A percentile compares a stretch with the other conserved stretches of the same genome.
These are phyloP conservation scores for Laspeyria flexula DNA, from an alignment of 2,888 invertebrate genomes.

Conservation along the genomic window DNA sequence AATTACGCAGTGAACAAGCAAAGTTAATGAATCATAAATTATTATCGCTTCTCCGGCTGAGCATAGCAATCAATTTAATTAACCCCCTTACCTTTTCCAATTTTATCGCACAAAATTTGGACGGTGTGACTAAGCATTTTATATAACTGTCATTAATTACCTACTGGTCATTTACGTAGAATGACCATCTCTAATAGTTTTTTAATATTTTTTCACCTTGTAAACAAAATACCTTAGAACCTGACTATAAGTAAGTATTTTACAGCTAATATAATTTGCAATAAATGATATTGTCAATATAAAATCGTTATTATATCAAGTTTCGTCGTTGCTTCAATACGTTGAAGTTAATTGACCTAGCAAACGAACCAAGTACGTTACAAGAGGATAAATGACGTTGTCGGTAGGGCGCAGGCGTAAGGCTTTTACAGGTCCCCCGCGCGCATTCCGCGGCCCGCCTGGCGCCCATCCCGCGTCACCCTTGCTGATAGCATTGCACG, in stretches of 20 bases:
- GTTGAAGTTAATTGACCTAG: conserved; percentile 74
- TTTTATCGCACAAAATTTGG: conserved; percentile 49
- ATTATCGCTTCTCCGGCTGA: conserved; percentile 57
- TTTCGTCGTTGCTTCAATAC: conserved; percentile 60
- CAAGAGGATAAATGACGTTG: conserved; percentile 70
- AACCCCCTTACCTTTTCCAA: conserved; percentile 52
- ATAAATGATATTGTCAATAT: not conserved
- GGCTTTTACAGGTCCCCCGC: conserved; percentile 62
- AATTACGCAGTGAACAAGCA: conserved; percentile 48
- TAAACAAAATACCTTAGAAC: too few relatives aligned
- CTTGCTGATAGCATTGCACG: conserved; percentile 55
- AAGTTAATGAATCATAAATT: conserved; percentile 64
- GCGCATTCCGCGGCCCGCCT: conserved; percentile 62
- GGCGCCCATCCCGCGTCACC: conserved; percentile 56
- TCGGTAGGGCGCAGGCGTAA: conserved; percentile 70
- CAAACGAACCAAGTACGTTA: conserved; percentile 74
- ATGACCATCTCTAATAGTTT: too few relatives aligned
- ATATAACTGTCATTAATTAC: conserved; percentile 26
- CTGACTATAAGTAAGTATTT: too few relatives aligned
- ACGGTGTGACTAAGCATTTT: conserved; percentile 47
- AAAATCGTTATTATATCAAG: conserved; percentile 21
- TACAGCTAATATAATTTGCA: not conserved
- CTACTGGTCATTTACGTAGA: not conserved
- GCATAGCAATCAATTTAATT: conserved; percentile 63
- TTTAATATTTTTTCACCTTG: too few relatives aligned